Percentiles rank a stretch among this genome's conserved stretches.
These are phyloP conservation scores for Tinamus guttatus DNA, from an alignment of 2,113 vertebrate genomes.

Conservation along the genomic window DNA sequence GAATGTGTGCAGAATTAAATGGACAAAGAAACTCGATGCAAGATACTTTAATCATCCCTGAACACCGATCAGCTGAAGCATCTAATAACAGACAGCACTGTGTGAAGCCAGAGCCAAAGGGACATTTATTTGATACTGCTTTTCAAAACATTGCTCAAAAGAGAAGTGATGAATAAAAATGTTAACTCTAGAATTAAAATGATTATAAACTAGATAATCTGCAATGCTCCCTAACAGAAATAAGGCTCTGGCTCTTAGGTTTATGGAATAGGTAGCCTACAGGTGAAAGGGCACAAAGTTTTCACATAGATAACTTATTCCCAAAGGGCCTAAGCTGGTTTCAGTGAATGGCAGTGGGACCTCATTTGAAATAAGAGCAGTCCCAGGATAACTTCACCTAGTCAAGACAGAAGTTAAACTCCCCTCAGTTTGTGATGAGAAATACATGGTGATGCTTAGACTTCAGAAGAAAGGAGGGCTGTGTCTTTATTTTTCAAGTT, in stretches of 20 bases:
- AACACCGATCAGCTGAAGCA: constrained; percentile 10
- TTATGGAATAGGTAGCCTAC: not conserved
- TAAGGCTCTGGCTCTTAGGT: not conserved
- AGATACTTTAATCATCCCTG: constrained; percentile 40
- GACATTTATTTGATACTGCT: constrained; percentile 47
- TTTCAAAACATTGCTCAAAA: constrained; percentile 50
- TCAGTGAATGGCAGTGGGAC: not conserved
- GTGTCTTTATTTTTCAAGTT: not conserved
- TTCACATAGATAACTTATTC: not conserved
- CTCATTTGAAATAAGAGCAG: not conserved
- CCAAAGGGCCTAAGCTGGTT: not conserved
- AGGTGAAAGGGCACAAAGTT: constrained; percentile 7
- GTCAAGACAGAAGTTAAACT: not conserved
- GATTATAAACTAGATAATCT: constrained; percentile 47
- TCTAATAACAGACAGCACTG: constrained; percentile 52
- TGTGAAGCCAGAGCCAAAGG: not conserved
- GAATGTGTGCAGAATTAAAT: constrained; percentile 38
- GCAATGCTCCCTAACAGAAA: not conserved
- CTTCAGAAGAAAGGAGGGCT: not conserved
- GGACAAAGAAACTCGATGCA: constrained; percentile 4
- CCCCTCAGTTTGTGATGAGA: rapidly evolving
- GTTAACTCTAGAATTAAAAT: not conserved
- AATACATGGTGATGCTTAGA: not conserved
- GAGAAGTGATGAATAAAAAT: constrained; percentile 55
- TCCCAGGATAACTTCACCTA: not conserved